phyloP scores from a whole-genome alignment of 2,797 vertebrate genomes.

The Glossophaga mutica region DNA sequence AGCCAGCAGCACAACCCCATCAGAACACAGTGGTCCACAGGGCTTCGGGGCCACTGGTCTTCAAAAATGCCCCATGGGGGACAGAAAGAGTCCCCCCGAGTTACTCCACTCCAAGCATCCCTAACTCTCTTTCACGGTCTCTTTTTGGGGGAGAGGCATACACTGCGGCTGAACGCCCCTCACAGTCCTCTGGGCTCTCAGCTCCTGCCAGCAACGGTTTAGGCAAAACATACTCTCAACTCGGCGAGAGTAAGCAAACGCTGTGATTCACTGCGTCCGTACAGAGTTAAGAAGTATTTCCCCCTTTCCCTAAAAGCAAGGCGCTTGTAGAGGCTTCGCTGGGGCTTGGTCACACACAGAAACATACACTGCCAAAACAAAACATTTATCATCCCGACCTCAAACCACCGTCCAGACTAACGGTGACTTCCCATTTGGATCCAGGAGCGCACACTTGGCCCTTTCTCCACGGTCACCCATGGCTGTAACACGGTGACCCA shows the following conservation, averaged over 20 bases:
- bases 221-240: background rate
- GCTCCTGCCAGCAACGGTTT: background rate
- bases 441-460: background rate
- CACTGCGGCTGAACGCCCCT: background rate
- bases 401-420: background rate
- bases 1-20: background rate
- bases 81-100: background rate
- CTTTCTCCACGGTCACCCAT: background rate
- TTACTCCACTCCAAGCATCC: rapidly evolving
- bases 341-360: background rate
- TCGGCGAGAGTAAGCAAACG: background rate
- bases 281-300: background rate
- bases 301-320: background rate
- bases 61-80: background rate
- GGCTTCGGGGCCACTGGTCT: background rate
- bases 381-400: background rate
- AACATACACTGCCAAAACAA: background rate
- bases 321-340: background rate
- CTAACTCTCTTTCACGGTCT: background rate
- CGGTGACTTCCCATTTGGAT: background rate
- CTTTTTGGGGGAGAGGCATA: background rate
- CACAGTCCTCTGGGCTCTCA: background rate
- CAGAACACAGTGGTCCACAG: background rate
- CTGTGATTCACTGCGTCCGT: background rate
- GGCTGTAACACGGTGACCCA: background rate